Conservation (phyloP, 2,113 vertebrate species). For the Polypterus senegalus region DNA sequence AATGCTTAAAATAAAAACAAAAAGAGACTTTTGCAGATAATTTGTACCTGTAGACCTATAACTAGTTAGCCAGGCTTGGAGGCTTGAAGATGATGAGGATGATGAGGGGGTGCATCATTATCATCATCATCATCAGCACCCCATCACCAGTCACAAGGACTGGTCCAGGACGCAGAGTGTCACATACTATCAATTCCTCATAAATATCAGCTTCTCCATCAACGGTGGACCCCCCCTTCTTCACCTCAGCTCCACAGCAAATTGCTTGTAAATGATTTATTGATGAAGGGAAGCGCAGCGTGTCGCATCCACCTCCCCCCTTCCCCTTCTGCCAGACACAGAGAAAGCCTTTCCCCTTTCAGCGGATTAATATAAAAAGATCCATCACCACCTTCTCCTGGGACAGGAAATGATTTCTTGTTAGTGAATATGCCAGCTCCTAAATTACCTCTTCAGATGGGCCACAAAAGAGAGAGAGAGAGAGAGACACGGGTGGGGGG, state of each 20-base stretch:
- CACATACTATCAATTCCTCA: too few species aligned
- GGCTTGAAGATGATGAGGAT: too few species aligned
- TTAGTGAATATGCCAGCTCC: slow-evolving; percentile 51
- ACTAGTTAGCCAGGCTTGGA: too few species aligned
- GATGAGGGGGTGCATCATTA: too few species aligned
- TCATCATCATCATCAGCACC: too few species aligned
- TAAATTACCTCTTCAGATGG: slow-evolving; percentile 49
- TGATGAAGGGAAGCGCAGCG: not conserved
- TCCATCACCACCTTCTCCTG: slow-evolving; percentile 37
- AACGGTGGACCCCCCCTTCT: not conserved
- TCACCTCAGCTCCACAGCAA: not conserved
- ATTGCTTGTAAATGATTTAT: not conserved
- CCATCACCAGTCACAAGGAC: too few species aligned
- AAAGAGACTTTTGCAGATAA: too few species aligned
- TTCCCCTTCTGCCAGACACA: not conserved
- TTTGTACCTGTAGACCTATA: too few species aligned
- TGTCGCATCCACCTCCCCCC: not conserved
- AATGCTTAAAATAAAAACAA: too few species aligned
- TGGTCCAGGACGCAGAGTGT: too few species aligned
- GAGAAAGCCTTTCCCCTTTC: not conserved
- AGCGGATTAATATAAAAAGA: slow-evolving; percentile 18
- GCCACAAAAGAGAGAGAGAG: slow-evolving; percentile 14
- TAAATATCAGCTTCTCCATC: not conserved
- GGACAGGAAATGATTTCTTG: slow-evolving; percentile 60
- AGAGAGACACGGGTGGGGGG: slow-evolving; percentile 15